These are phyloP conservation scores for Leucopsar rothschildi DNA, from an alignment of 2,113 vertebrate genomes.

Conservation along the genomic window DNA sequence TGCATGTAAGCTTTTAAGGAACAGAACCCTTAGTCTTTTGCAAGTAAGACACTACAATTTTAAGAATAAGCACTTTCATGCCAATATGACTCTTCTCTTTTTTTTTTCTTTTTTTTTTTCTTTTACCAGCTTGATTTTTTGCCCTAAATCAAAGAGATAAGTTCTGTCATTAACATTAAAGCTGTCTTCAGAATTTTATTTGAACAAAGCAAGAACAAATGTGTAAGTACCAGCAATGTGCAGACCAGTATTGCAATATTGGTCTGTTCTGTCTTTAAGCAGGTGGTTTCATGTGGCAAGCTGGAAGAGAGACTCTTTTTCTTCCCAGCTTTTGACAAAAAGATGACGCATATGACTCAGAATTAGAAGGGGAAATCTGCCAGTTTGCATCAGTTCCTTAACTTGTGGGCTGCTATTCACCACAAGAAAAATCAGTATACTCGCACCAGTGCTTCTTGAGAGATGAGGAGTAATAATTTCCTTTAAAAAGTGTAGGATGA, in stretches of 20 bases:
- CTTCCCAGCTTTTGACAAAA: slow-evolving; percentile 63
- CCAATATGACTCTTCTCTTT: neutral
- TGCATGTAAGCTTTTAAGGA: neutral
- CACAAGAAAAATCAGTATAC: slow-evolving; percentile 37
- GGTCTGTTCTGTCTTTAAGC: slow-evolving; percentile 54
- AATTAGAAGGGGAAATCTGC: slow-evolving; percentile 68
- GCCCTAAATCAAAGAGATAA: neutral
- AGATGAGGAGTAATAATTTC: slow-evolving; percentile 30
- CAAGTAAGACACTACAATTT: neutral
- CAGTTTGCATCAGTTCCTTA: slow-evolving; percentile 66
- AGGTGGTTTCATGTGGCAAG: slow-evolving; percentile 61
- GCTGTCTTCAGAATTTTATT: neutral
- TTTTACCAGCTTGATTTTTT: neutral
- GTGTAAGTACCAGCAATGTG: neutral
- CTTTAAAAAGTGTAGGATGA: slow-evolving; percentile 31
- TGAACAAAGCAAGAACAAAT: slow-evolving; percentile 5
- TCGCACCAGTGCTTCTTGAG: slow-evolving; percentile 24
- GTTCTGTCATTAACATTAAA: neutral
- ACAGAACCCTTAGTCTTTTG: neutral
- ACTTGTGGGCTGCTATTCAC: slow-evolving; percentile 63
- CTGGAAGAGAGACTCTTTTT: slow-evolving; percentile 50
- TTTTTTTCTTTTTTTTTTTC: neutral
- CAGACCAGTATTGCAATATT: neutral
- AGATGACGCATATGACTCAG: slow-evolving; percentile 66
- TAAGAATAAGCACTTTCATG: neutral